Evolutionary conservation across 2,113 vertebrate species (phyloP).

Genomic region (Lathamus discolor): DNA sequence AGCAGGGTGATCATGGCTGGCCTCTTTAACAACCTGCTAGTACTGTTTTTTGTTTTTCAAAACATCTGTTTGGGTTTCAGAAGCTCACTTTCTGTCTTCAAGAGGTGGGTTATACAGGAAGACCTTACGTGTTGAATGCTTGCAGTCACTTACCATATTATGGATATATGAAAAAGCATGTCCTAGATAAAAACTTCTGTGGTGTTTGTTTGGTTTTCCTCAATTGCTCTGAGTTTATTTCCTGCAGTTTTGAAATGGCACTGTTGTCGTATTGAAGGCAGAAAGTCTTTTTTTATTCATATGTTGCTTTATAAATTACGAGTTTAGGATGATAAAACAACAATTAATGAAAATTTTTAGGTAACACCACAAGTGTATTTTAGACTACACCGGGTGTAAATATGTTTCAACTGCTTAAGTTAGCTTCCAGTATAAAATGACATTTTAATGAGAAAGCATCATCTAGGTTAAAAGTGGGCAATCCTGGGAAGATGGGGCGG

Average conservation of each 20-base stretch:
- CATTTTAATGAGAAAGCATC: neutral
- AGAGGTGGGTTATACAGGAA: constrained; percentile 78
- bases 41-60: constrained; percentile 76
- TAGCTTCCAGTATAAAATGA: neutral
- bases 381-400: neutral
- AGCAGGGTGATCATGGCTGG: constrained; percentile 79
- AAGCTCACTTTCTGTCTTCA: constrained; percentile 75
- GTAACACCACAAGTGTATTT: neutral
- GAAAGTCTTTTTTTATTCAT: neutral
- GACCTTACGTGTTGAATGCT: neutral
- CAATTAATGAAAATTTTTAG: neutral
- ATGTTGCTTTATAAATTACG: neutral
- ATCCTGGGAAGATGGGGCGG: neutral
- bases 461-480: neutral
- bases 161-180: neutral
- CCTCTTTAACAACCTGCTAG: constrained; percentile 67
- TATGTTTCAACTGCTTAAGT: neutral
- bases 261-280: neutral
- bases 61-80: constrained; percentile 76
- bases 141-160: neutral
- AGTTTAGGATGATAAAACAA: neutral
- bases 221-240: neutral
- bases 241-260: neutral
- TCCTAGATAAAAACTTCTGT: neutral
- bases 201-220: neutral